phyloP scores from a whole-genome alignment of 2,113 vertebrate species.

The Apus apus region DNA sequence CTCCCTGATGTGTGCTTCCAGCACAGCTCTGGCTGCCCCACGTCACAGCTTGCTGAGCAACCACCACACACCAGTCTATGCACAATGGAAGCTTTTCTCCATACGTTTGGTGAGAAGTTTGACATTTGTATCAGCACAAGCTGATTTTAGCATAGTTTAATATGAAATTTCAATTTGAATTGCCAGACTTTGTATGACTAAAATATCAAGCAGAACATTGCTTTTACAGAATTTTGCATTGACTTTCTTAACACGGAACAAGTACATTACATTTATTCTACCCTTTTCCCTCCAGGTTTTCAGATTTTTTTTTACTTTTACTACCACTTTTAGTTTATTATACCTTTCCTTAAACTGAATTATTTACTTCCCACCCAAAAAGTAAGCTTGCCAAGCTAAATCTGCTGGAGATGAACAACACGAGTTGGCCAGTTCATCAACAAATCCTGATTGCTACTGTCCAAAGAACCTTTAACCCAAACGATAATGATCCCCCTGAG shows the following conservation, averaged over 20 bases:
- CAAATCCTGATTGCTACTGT: background rate
- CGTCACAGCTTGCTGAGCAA: background rate
- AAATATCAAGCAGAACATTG: background rate
- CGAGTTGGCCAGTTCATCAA: background rate
- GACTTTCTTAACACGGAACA: background rate
- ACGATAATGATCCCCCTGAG: background rate
- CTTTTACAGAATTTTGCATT: background rate
- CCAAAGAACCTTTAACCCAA: background rate
- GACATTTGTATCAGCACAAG: background rate
- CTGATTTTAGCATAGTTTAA: background rate
- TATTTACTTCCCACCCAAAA: background rate
- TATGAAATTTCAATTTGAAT: background rate
- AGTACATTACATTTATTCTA: background rate
- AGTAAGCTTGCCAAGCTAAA: slow-evolving; percentile 1
- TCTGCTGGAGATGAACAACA: background rate
- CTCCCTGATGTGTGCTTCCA: background rate
- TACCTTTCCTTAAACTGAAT: background rate
- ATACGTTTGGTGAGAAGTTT: background rate
- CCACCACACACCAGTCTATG: background rate
- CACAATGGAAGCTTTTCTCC: background rate
- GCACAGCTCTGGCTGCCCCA: background rate
- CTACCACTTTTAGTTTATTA: background rate
- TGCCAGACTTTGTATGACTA: background rate
- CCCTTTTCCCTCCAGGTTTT: background rate
- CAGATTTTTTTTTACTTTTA: background rate